Conservation (phyloP, 64 coral and sea anemone genomes). For the Montipora sp. region DNA sequence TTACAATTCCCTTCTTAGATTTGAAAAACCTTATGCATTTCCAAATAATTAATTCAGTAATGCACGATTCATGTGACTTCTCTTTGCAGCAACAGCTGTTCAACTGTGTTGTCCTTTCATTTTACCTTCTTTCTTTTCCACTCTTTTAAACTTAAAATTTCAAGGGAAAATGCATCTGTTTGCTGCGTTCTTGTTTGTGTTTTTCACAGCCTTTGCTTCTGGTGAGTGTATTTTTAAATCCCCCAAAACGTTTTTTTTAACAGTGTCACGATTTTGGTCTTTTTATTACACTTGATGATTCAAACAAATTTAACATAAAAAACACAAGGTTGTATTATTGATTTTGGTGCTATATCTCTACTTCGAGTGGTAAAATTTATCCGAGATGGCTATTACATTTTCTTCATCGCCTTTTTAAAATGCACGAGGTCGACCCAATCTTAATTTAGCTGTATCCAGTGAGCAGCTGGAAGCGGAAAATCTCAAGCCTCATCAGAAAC, state of each 20-base stretch:
- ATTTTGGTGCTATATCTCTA: no score
- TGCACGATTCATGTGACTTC: not conserved
- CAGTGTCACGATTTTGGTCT: not conserved
- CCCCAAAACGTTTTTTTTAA: not conserved
- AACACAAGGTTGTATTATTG: no score
- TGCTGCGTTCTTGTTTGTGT: not conserved
- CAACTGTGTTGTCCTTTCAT: not conserved
- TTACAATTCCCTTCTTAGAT: not conserved
- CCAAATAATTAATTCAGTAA: not conserved
- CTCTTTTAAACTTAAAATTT: not conserved
- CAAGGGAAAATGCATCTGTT: not conserved
- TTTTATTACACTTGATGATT: not conserved
- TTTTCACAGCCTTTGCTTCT: not conserved
- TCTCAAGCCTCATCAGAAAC: no score
- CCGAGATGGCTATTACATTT: no score
- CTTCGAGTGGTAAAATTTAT: no score
- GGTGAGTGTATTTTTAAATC: slow-evolving; percentile 12
- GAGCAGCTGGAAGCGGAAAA: no score
- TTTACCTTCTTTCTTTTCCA: not conserved
- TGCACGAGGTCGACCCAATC: no score
- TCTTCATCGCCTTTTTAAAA: no score
- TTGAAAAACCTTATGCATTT: not conserved
- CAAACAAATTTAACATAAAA: not conserved
- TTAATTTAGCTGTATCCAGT: no score
- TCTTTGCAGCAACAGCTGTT: not conserved